A percentile compares a stretch with the other conserved stretches of the same genome.
These are phyloP conservation scores for Dioctria rufipes DNA, from an alignment of 2,888 invertebrate genomes.

Conservation along the genomic window DNA sequence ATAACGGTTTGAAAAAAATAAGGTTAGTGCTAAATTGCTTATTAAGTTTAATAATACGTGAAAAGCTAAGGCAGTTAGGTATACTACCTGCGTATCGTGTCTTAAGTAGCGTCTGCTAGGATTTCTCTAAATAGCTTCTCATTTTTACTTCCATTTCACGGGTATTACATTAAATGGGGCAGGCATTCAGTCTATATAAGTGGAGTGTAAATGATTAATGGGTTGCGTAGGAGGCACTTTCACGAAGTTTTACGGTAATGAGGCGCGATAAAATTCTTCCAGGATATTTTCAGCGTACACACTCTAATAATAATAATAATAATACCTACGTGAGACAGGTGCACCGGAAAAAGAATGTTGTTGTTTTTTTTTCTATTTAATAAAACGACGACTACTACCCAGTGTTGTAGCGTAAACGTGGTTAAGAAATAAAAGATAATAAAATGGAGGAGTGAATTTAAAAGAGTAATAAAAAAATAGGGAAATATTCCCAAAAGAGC, in stretches of 20 bases:
- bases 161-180: conserved; percentile 33
- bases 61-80: conserved; percentile 25
- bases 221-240: conserved; percentile 38
- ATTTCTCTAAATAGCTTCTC: conserved; percentile 35
- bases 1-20: too few relatives aligned
- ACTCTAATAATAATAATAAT: not conserved
- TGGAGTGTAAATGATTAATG: conserved; percentile 40
- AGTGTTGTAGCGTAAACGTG: too few relatives aligned
- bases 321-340: too few relatives aligned
- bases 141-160: conserved; percentile 19
- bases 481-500: too few relatives aligned
- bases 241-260: conserved; percentile 36
- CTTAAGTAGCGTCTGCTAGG: not conserved
- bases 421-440: too few relatives aligned
- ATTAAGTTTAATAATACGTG: conserved; percentile 30
- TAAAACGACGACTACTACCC: too few relatives aligned
- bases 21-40: not conserved
- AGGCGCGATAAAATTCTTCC: conserved; percentile 30
- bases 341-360: too few relatives aligned
- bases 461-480: too few relatives aligned
- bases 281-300: conserved; percentile 16
- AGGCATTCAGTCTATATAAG: conserved; percentile 34
- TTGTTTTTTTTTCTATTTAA: too few relatives aligned
- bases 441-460: too few relatives aligned
- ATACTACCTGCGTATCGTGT: not conserved